Evolutionary conservation across 1,140 invertebrate genomes (phyloP), one percentile per base, ranked within the genome.

Genomic region (Eufriesea mexicana): DNA sequence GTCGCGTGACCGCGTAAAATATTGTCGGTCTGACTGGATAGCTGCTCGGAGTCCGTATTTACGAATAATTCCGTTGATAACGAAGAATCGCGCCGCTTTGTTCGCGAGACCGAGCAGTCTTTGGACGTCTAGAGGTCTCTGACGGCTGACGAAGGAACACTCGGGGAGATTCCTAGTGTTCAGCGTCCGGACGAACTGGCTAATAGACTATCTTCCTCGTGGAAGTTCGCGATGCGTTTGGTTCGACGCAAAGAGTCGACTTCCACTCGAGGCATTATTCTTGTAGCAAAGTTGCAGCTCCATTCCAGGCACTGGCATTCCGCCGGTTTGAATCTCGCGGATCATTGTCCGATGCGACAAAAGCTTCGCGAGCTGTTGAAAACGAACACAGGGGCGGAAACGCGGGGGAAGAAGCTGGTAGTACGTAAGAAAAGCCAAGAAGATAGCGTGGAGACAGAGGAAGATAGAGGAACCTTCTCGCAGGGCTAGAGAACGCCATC

Each of bases 281-380:
- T 54, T 66, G 54, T 14, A n/a, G 54, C 74, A 28, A 54, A 77
- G 47, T 77, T 77, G 16, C 14, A 28, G 55, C 10, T 6, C 10
- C 28, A 35, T 64, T 42, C 35, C 28, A 1, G 73, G 5, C 8
- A 7, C 28, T 6, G 14, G 18, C 9, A 7, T 45, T 35, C 20
- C 35, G 35, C 35, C 35, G 35, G 35, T 35, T 35, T 9, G 8
- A 55, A 74, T 45, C 51, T 14, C 23, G 35, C 25, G 28, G 18
- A 14, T 57, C 77, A 71, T 71, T 79, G 54, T 79, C 23, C 42
- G 25, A 9, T 45, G 45, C 45, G 67, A 71, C 71, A 75, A 66
- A 75, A 49, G 71, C 25, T 1, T 2, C 25, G 49, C n/a, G 59
- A 70, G 12, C 10, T 18, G 23, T 74, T 72, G 20, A 28, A 45